Conservation (phyloP, 2,113 vertebrate species). For the Rhadina sibilatrix region DNA sequence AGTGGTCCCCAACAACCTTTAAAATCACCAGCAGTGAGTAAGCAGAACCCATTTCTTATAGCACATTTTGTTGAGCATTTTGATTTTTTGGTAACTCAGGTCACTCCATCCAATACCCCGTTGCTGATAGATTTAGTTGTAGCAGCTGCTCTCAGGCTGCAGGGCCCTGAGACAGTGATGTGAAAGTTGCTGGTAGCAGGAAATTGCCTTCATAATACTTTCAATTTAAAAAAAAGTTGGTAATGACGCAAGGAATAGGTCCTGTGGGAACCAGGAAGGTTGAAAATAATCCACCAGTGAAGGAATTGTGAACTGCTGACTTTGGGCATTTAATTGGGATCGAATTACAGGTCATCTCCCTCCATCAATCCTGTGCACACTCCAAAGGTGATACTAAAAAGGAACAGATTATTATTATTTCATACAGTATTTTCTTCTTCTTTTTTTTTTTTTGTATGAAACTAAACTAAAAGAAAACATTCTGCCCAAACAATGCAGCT, state of each 20-base stretch:
- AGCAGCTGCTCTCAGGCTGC: neutral
- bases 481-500: neutral
- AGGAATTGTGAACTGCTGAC: conserved; percentile 39
- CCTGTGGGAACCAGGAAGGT: neutral
- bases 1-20: neutral
- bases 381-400: neutral
- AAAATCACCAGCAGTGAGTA: neutral
- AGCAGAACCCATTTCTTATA: neutral
- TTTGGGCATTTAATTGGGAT: conserved; percentile 1
- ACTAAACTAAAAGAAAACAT: conserved; percentile 18
- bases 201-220: conserved; percentile 53
- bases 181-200: conserved; percentile 11
- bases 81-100: neutral
- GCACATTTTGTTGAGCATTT: neutral
- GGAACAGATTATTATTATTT: conserved; percentile 23
- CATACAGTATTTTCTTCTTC: neutral
- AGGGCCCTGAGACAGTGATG: conserved; percentile 11
- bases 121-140: neutral
- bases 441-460: neutral
- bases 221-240: conserved; percentile 31
- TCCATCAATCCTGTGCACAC: neutral
- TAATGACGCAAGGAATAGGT: conserved; percentile 16
- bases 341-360: conserved; percentile 34
- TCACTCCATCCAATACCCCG: neutral
- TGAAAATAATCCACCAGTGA: conserved; percentile 5